Base-by-base conservation (phyloP, 2,888 invertebrate genomes). In the Lepidocyrtoides sp. region DNA sequence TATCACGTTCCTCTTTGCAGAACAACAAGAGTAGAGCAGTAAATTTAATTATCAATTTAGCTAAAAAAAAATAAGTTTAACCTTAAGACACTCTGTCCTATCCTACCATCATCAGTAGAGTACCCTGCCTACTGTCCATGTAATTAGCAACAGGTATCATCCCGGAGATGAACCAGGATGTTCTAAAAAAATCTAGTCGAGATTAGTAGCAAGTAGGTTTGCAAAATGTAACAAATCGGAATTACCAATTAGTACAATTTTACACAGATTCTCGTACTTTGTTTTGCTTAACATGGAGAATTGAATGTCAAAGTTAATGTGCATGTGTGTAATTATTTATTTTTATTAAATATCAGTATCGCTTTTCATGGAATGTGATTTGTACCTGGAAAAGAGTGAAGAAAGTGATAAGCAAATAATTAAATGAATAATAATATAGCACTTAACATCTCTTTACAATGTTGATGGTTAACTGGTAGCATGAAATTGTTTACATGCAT, bases 81-180 rank as follows among this genome's bases (percentile, higher is more conserved):
- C 26, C 32, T 7, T 77, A 51, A 36, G 5, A 66, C 36, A 36
- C 36, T 36, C 36, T 7, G 48, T 12, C 3, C n/a, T n/a, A 14
- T 48, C 3, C 12, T 10, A 48, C 12, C n/a, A 48, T n/a, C n/a
- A 48, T 48, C 48, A 48, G 3, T 10, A 10, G 4, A 10, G 5
- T 48, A 48, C n/a, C 2, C 14, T 48, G 12, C 48, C 29, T 41
- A 20, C 23, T 63, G 23, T 66, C 14, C 72, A 72, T 69, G 36
- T 69, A 41, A 20, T 72, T 17, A 72, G 23, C 20, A 36, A 72
- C 17, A 20, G 3, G 32, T 14, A 82, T 57, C 57, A 57, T 54
- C 85, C 86, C 66, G 87, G 87, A 88, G 87, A 81, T 69, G 51
- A 66, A 88, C 79, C 87, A 88, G 87, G 87, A 88, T 88, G 69